Evolutionary conservation across 2,888 invertebrate species (phyloP), one percentile per base, ranked within the genome.

Genomic region (Dasysyrphus albostriatus): DNA sequence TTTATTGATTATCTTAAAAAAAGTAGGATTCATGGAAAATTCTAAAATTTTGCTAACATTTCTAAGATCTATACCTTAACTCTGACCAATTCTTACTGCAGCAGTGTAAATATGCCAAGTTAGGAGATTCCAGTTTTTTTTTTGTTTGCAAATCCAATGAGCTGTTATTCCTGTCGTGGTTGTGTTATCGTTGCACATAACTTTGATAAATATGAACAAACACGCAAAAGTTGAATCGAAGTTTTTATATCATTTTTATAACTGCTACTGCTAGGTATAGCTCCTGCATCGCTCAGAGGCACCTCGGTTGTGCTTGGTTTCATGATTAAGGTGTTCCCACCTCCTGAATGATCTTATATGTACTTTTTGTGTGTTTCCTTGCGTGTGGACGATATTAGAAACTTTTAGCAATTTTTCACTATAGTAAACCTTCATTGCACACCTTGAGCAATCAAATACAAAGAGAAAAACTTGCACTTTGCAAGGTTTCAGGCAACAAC

Each of bases 151-250:
- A 58, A 34, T 34, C 56, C 9, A 54, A 65, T 56, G 14, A 56
- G 54, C 39, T 39, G 29, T 49, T 54, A 37, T 54, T 72, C 69
- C 75, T 80, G 80, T 80, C 74, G 58, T 34, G 24, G 14, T 61
- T 61, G 9, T 74, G 12, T 83, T 70, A 80, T 83, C 70, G 80
- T 63, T 65, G 49, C 16, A 59, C 70, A 80, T 58, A 75, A 75
- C 83, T 74, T 75, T 80, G 79, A 83, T 75, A 83, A 83, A 83
- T 75, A 75, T 65, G 63, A 83, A 49, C 75, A 79, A 80, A 80
- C 83, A 80, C 83, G 24, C 58, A 61, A 73, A 80, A 75, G 56
- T 73, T 78, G 59, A 65, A 67, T 67, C 44, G 16, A 73, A 78
- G 79, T 75, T 80, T 56, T 63, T 63, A 44, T 79, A 74, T 74